phyloP scores from a whole-genome alignment of 1,140 invertebrate genomes.

The Asobara japonica region DNA sequence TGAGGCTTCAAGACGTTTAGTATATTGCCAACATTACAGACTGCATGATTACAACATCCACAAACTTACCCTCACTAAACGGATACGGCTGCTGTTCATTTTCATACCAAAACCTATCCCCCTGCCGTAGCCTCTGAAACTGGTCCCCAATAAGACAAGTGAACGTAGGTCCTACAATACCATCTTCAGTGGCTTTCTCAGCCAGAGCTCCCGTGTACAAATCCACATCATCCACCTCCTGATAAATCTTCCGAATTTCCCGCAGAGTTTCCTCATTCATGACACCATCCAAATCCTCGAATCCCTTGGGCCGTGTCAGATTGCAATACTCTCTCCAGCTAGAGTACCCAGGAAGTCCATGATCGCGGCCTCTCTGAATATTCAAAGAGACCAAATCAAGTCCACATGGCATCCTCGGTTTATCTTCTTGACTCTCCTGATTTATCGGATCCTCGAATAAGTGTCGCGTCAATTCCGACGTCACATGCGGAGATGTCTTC shows the following conservation, averaged over 20 bases:
- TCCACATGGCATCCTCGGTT: conserved; percentile 69
- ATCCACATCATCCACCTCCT: conserved; percentile 86
- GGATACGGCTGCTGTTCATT: conserved; percentile 71
- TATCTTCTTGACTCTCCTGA: not conserved
- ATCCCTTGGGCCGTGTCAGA: conserved; percentile 73
- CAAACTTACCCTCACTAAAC: conserved; percentile 74
- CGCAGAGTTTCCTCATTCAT: conserved; percentile 73
- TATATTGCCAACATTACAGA: not conserved
- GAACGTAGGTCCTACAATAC: conserved; percentile 84
- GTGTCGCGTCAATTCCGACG: conserved; percentile 75
- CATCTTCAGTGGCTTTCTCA: conserved; percentile 73
- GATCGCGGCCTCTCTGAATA: conserved; percentile 88
- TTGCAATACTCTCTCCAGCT: conserved; percentile 81
- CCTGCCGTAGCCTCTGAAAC: conserved; percentile 80
- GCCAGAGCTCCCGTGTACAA: conserved; percentile 86
- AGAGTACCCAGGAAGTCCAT: conserved; percentile 85
- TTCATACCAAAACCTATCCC: conserved; percentile 91
- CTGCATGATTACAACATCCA: not conserved
- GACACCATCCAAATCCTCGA: conserved; percentile 76
- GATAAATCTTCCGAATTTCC: conserved; percentile 74
- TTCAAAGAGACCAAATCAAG: conserved; percentile 88
- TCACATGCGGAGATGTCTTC: conserved; percentile 66
- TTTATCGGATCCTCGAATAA: conserved; percentile 73
- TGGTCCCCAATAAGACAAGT: conserved; percentile 88
- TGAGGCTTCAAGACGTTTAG: no score